Base-by-base conservation (phyloP, 2,113 vertebrate genomes). In the Coptodon rendalli region DNA sequence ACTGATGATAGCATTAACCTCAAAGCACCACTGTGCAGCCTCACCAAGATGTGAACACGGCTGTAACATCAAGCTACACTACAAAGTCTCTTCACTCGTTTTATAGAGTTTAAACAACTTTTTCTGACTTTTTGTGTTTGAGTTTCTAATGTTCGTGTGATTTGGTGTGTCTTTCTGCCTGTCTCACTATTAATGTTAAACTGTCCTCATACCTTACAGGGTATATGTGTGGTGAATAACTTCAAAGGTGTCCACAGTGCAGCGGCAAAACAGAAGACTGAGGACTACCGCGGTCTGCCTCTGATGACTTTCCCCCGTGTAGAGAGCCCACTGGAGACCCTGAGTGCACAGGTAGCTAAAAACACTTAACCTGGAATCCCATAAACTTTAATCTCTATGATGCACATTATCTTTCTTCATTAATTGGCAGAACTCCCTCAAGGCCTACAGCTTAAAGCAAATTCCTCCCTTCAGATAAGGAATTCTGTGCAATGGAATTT, bases 241-340 rank as follows among this genome's bases (percentile, higher is more conserved):
- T 99, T 99, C 87, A 98, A 97, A 96, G 98, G 98, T 66, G 96
- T 95, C 40, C 97, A 97, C 80, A 96, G 96, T 80, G 87, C 95
- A 79, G 95, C 96, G 56, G 96, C 96, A 66, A 98, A 98, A 96
- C 96, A 96, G 95, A 99, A 99, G 94, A 96, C 96, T 2, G 98
- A 99, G 92, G 98, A 99, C 54, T 97, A 98, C 87, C 96, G 97
- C 14, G 97, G 98, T 71, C 96, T 99, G 61, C 98, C 98, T 1
- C 94, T 99, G 83, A 99, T 99, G 98, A 98, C 98, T 82, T 99
- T 99, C 94, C 98, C 99, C 31, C 98, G 98, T 88, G 98, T 99
- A 89, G 98, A 99, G 95, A 99, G 98, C 94, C 98, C 98, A 61
- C 96, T 99, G 95, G 98, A 99, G 96, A 99, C 98, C 36, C 88